phyloP scores from a whole-genome alignment of 2,113 vertebrate species.

The Pseudorasbora parva region DNA sequence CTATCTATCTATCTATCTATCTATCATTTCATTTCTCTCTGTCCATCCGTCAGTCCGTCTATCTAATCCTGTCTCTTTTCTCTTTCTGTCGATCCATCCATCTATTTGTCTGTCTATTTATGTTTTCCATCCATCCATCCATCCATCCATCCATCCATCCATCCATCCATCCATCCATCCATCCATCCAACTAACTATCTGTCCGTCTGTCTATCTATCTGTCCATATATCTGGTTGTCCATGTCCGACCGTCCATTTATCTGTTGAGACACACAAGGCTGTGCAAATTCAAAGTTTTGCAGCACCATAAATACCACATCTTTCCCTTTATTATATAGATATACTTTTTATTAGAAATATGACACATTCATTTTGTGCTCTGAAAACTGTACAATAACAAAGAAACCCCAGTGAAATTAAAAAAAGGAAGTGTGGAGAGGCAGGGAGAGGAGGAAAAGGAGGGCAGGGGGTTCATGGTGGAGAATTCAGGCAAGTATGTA shows the following conservation, averaged over 20 bases:
- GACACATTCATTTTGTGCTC: conserved; percentile 96
- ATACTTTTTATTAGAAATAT: conserved; percentile 95
- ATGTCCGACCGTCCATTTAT: too few species aligned
- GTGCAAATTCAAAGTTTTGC: neutral
- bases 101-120: neutral
- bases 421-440: conserved; percentile 62
- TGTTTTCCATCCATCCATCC: rapidly evolving
- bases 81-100: rapidly evolving
- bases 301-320: conserved; percentile 18
- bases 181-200: neutral
- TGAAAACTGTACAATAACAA: conserved; percentile 93
- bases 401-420: conserved; percentile 75
- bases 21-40: rapidly evolving
- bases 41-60: rapidly evolving
- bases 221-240: neutral
- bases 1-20: rapidly evolving
- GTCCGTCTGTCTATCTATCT: neutral
- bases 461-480: neutral
- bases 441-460: conserved; percentile 40
- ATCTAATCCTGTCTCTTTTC: too few species aligned
- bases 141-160: neutral
- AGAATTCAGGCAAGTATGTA: conserved; percentile 63
- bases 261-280: neutral
- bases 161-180: neutral
- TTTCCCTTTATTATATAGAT: conserved; percentile 73